Percentiles rank a stretch among this genome's conserved stretches.
These are phyloP conservation scores for Nasonia oneida DNA, from an alignment of 2,888 invertebrate species.

Conservation along the genomic window DNA sequence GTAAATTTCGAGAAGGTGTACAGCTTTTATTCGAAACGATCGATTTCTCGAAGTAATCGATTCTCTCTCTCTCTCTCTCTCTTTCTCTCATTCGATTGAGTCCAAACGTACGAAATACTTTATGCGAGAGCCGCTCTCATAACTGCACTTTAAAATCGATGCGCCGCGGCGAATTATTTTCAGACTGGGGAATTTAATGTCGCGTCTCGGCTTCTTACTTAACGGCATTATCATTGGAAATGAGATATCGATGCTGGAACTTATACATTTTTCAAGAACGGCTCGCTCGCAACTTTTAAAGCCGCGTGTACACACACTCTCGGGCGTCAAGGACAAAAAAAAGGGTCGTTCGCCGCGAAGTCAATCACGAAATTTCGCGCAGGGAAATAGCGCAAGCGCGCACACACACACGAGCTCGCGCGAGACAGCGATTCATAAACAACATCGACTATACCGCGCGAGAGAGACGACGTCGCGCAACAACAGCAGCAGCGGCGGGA, in stretches of 20 bases:
- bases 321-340: not conserved
- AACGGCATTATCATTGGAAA: too few relatives aligned
- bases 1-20: not conserved
- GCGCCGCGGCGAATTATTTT: conserved; percentile 26
- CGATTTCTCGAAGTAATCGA: conserved; percentile 8
- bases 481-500: not conserved
- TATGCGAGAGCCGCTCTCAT: not conserved
- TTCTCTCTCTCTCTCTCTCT: conserved; percentile 20
- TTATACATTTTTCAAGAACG: not conserved
- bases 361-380: conserved; percentile 52
- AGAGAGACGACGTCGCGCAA: not conserved
- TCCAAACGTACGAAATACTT: conserved; percentile 39
- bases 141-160: conserved; percentile 13
- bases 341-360: conserved; percentile 5
- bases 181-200: conserved; percentile 27
- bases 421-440: conserved; percentile 50
- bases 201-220: not conserved
- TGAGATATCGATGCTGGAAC: too few relatives aligned
- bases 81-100: conserved; percentile 27
- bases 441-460: conserved; percentile 13
- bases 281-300: too few relatives aligned
- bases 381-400: not conserved
- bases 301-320: not conserved
- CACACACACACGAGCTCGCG: not conserved
- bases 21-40: not conserved